Base-by-base conservation (phyloP, 2,797 vertebrate genomes). In the Propithecus deckenii region DNA sequence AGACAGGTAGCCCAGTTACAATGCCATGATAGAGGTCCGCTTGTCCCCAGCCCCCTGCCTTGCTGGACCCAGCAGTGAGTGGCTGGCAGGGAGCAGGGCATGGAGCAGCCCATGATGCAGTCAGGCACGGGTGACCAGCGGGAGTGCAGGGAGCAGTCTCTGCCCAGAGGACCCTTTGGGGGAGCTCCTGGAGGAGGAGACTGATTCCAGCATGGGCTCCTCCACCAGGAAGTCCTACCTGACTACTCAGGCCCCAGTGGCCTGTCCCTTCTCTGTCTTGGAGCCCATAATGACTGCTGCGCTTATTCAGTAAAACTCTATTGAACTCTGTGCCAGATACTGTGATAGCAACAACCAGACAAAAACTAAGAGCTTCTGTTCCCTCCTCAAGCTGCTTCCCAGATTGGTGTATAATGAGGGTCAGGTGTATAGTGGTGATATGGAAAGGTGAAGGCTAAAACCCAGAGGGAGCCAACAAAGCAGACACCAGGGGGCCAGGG, bases 201-300 rank as follows among this genome's bases (percentile, higher is more conserved):
- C 55, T 59, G 81, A 78, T 8, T 38, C 14, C 55, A 52, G 41
- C 10, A n/a, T 28, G 52, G 15, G 28, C 25, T 3, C 15, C 69
- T 94, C 46, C 72, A 52, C 55, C 5, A 30, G 72, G 74, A 88
- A 85, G 91, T 78, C 72, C 32, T 76, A 46, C 25, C 22, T 75
- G 65, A 79, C 55, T 50, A 38, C 30, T 5, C 1, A 25, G 69
- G 25, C 9, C 81, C 10, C 41, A 11, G 17, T 23, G 23, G 23
- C 38, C 52, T 86, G 32, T 89, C 15, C 12, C 41, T 75, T 87
- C 81, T 59, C 81, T 86, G 75, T 65, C 69, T 17, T 65, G n/a
- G 28, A 81, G 25, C 76, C 52, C 38, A 12, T 35, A 25, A 69
- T 89, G 72, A 43, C 43, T 87, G 81, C 71, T 83, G 15, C 41